phyloP scores from a whole-genome alignment of 2,113 vertebrate species.

The Emydura subglobosa region DNA sequence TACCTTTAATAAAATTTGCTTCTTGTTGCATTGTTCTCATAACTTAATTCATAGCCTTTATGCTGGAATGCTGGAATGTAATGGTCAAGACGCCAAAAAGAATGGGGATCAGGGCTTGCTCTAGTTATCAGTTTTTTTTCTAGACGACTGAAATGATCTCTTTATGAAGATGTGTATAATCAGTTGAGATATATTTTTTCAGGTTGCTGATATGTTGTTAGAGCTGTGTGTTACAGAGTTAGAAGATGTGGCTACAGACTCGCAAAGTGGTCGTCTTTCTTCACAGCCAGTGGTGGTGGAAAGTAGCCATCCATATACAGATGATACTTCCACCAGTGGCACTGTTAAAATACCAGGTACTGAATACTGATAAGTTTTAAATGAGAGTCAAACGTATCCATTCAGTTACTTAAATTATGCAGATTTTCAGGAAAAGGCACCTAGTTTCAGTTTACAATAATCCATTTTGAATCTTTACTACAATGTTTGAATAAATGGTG shows the following conservation, averaged over 20 bases:
- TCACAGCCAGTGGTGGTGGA: constrained; percentile 97
- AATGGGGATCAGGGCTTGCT: neutral
- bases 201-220: constrained; percentile 97
- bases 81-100: neutral
- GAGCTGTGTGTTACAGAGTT: constrained; percentile 96
- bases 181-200: neutral
- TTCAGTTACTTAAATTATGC: neutral
- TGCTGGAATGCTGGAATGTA: neutral
- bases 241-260: constrained; percentile 98
- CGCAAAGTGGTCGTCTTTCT: constrained; percentile 95
- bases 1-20: too few relatives aligned
- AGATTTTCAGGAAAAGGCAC: neutral
- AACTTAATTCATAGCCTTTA: neutral
- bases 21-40: too few relatives aligned
- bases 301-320: constrained; percentile 97
- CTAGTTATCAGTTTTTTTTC: neutral
- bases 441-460: neutral
- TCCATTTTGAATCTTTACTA: neutral
- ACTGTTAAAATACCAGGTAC: constrained; percentile 98
- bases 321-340: constrained; percentile 97
- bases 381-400: neutral
- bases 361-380: neutral
- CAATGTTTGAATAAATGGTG: neutral
- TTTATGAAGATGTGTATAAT: neutral
- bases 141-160: neutral